A percentile compares a stretch with the other conserved stretches of the same genome.
phyloP scores from a whole-genome alignment of 2,797 vertebrate genomes.

The Chaetodon trifasciatus region DNA sequence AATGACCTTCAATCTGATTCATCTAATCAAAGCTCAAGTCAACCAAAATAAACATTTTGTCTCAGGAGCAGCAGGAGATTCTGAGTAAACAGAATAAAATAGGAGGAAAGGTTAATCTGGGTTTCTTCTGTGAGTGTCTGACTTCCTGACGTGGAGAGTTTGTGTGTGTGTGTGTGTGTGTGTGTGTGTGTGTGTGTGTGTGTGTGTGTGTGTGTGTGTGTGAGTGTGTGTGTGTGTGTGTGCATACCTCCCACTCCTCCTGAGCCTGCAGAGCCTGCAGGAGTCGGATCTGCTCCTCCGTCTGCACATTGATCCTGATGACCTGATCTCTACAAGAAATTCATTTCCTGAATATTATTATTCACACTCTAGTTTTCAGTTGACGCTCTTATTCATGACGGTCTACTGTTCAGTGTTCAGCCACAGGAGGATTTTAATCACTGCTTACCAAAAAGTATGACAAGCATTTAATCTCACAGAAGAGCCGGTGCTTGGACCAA shows the following conservation, averaged over 20 bases:
- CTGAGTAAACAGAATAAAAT: neutral
- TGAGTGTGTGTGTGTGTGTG: slow-evolving; percentile 14
- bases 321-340: slow-evolving; percentile 80
- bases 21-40: neutral
- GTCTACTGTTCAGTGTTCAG: neutral
- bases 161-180: slow-evolving; percentile 17
- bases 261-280: slow-evolving; percentile 76
- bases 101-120: neutral
- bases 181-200: slow-evolving; percentile 15
- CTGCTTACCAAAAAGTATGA: neutral
- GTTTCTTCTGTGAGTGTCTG: neutral
- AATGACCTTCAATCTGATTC: neutral
- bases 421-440: neutral
- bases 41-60: neutral
- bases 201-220: slow-evolving; percentile 16
- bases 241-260: slow-evolving; percentile 64
- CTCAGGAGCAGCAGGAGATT: too few relatives aligned
- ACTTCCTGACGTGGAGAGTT: slow-evolving; percentile 1
- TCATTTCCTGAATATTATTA: neutral
- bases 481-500: neutral
- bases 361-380: neutral
- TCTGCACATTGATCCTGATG: slow-evolving; percentile 75
- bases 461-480: slow-evolving; percentile 5
- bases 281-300: slow-evolving; percentile 75
- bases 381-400: neutral